phyloP scores from a whole-genome alignment of 2,888 invertebrate species.

The Sinelater perroti region DNA sequence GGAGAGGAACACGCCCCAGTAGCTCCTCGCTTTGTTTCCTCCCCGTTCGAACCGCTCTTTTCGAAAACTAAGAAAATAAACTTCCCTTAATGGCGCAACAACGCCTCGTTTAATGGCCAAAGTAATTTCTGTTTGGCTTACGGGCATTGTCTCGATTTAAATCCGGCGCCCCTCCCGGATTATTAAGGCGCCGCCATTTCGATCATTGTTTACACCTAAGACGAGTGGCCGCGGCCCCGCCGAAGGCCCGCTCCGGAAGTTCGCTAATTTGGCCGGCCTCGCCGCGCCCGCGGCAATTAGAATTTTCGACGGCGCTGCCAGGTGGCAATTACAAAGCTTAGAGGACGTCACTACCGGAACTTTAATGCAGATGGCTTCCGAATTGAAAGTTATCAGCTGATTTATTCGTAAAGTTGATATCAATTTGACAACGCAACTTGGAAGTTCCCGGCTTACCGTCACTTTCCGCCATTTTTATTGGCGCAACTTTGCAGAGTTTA shows the following conservation, averaged over 20 bases:
- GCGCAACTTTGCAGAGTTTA: slow-evolving; percentile 2
- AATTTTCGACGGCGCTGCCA: slow-evolving; percentile 36
- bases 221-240: slow-evolving; percentile 1
- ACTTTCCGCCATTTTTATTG: slow-evolving; percentile 19
- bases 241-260: slow-evolving; percentile 28
- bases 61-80: slow-evolving; percentile 5
- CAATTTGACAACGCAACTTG: slow-evolving; percentile 37
- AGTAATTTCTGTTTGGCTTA: slow-evolving; percentile 9
- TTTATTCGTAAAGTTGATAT: slow-evolving; percentile 36
- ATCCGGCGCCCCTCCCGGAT: slow-evolving; percentile 6
- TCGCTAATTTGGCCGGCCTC: slow-evolving; percentile 20
- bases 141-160: slow-evolving; percentile 9
- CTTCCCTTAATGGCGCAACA: slow-evolving; percentile 13
- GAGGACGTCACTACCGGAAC: slow-evolving; percentile 33
- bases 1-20: slow-evolving; percentile 14
- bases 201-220: slow-evolving; percentile 25
- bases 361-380: slow-evolving; percentile 34
- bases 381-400: slow-evolving; percentile 35
- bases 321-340: slow-evolving; percentile 35
- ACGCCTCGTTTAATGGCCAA: slow-evolving; percentile 11
- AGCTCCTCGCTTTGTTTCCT: slow-evolving; percentile 17
- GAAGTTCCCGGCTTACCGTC: slow-evolving; percentile 16
- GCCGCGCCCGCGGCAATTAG: slow-evolving; percentile 31
- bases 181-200: not conserved
- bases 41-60: not conserved